Percentiles rank a stretch among this genome's conserved stretches.
These are phyloP conservation scores for Perccottus glenii DNA, from an alignment of 2,113 vertebrate species.

Conservation along the genomic window DNA sequence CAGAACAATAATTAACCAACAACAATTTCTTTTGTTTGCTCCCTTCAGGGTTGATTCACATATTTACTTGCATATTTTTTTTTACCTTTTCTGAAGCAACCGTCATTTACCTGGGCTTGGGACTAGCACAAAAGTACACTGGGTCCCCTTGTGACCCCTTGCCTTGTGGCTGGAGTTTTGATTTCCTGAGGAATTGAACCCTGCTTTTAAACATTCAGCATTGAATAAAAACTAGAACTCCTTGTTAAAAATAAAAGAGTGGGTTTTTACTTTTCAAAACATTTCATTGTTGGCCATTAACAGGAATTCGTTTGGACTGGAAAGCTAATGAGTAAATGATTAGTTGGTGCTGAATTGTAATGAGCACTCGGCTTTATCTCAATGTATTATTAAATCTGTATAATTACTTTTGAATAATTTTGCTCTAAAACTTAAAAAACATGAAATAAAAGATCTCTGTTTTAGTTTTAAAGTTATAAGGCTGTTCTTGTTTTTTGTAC, in stretches of 20 bases:
- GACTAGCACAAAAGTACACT: too few species aligned
- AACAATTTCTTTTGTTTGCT: too few species aligned
- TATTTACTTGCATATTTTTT: too few species aligned
- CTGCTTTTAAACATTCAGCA: too few species aligned
- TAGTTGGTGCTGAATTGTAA: conserved; percentile 33
- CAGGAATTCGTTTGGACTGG: conserved; percentile 17
- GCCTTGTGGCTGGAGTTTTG: too few species aligned
- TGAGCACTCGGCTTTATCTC: conserved; percentile 28
- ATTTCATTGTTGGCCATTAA: neutral
- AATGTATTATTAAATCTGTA: conserved; percentile 15
- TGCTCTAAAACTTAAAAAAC: conserved; percentile 25
- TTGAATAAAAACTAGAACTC: neutral
- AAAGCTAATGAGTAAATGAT: conserved; percentile 45
- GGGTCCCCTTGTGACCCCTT: too few species aligned
- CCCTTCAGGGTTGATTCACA: too few species aligned
- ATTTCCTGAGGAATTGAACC: too few species aligned
- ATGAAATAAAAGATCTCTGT: conserved; percentile 16
- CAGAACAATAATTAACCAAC: too few species aligned
- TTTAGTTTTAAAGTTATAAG: conserved; percentile 2
- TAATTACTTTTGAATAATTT: conserved; percentile 48
- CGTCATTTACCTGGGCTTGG: too few species aligned
- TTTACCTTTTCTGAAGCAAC: too few species aligned
- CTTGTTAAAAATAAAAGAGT: neutral
- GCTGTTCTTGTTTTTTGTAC: neutral
- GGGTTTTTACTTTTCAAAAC: neutral